These are phyloP conservation scores for Malacoraja senta DNA, from an alignment of 2,797 vertebrate species.

Conservation along the genomic window DNA sequence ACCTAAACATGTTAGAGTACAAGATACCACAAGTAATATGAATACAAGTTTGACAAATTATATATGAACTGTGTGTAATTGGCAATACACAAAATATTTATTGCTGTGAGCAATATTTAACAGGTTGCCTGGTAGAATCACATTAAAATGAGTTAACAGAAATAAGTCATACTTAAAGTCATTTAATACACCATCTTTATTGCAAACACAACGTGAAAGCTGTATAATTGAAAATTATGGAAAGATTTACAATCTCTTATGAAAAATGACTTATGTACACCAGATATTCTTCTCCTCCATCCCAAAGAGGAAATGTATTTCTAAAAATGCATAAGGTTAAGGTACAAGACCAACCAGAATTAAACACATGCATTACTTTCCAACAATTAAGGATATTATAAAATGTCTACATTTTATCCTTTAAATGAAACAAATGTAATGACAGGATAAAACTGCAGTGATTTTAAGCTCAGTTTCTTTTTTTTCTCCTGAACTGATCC, in stretches of 20 bases:
- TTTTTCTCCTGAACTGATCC: constrained; percentile 62
- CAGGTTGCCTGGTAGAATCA: constrained; percentile 69
- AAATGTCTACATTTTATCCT: constrained; percentile 55
- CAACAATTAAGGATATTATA: constrained; percentile 65
- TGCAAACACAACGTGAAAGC: constrained; percentile 39
- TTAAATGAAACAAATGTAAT: constrained; percentile 62
- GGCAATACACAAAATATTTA: constrained; percentile 83
- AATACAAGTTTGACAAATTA: constrained; percentile 74
- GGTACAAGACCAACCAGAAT: constrained; percentile 63
- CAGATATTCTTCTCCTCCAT: constrained; percentile 63
- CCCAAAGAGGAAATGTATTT: constrained; percentile 61
- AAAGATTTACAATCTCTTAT: constrained; percentile 75
- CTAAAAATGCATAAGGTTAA: constrained; percentile 77
- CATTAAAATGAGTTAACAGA: constrained; percentile 77
- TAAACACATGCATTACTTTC: constrained; percentile 79
- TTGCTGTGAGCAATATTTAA: constrained; percentile 69
- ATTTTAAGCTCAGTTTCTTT: constrained; percentile 60
- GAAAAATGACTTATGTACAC: constrained; percentile 65
- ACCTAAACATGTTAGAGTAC: constrained; percentile 62
- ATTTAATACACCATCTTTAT: constrained; percentile 38
- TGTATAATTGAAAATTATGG: constrained; percentile 66
- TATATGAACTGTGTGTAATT: constrained; percentile 65
- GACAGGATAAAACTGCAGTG: constrained; percentile 55
- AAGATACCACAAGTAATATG: constrained; percentile 70
- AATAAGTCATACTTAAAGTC: constrained; percentile 48